Evolutionary conservation across 2,888 invertebrate species (phyloP).

Genomic region (Aphodius granarius): DNA sequence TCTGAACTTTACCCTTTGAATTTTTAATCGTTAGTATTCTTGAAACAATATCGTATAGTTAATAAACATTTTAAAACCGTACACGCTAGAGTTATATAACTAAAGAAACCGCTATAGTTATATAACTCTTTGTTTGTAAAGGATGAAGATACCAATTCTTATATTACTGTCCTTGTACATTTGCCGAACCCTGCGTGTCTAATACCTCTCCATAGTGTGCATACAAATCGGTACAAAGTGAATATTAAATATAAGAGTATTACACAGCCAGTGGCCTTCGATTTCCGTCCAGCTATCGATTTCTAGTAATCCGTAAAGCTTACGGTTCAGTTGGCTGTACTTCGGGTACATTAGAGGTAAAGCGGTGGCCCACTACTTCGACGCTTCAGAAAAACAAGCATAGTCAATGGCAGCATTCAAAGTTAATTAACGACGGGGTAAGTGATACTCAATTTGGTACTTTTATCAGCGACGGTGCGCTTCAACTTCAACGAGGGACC

Average conservation of each 20-base stretch:
- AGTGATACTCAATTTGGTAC: not conserved
- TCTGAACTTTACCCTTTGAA: too few species aligned
- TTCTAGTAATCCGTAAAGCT: not conserved
- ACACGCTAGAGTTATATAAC: too few species aligned
- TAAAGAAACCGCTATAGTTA: too few species aligned
- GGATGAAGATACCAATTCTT: too few species aligned
- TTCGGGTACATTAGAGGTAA: not conserved
- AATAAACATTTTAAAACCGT: too few species aligned
- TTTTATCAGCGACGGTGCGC: not conserved
- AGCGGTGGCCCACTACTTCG: not conserved
- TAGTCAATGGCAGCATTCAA: not conserved
- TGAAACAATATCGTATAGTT: too few species aligned
- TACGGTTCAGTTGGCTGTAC: not conserved
- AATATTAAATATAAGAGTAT: not conserved
- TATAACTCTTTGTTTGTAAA: too few species aligned
- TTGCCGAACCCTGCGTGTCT: too few species aligned
- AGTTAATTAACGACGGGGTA: not conserved
- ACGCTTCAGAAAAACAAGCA: not conserved
- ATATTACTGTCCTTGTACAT: too few species aligned
- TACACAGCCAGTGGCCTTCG: not conserved
- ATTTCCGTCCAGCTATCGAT: not conserved
- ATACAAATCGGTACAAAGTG: too few species aligned
- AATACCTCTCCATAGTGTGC: too few species aligned
- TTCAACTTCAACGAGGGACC: not conserved
- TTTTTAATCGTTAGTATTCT: too few species aligned